phyloP scores from a whole-genome alignment of 92 coral and sea anemone genomes.

The Porites evermanni region DNA sequence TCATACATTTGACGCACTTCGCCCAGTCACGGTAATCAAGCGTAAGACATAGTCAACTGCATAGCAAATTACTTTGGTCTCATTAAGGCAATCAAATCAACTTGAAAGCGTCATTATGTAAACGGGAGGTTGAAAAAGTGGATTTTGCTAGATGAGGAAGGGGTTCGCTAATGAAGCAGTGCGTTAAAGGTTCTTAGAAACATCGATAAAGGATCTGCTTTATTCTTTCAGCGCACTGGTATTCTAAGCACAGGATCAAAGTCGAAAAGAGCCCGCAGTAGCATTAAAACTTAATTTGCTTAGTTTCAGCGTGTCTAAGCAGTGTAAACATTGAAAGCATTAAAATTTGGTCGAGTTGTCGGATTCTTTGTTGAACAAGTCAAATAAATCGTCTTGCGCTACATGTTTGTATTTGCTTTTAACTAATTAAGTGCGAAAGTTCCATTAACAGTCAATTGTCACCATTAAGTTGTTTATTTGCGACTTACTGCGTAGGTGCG shows the following conservation, averaged over 20 bases:
- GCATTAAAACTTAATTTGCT: too few relatives aligned
- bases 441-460: background rate
- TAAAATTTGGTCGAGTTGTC: background rate
- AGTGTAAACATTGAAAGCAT: too few relatives aligned
- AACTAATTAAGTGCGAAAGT: constrained; percentile 10
- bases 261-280: background rate
- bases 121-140: background rate
- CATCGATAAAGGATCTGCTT: too few relatives aligned
- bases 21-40: background rate
- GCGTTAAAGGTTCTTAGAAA: too few relatives aligned
- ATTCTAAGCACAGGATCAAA: background rate
- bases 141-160: background rate
- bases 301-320: too few relatives aligned
- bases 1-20: background rate
- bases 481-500: background rate
- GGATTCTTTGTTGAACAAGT: background rate
- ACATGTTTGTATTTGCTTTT: background rate
- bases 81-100: background rate
- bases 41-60: background rate
- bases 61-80: constrained; percentile 2
- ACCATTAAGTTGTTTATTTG: background rate
- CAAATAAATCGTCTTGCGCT: background rate
- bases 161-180: background rate
- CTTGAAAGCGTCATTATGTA: background rate
- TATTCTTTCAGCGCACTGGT: background rate